Evolutionary conservation across 1,140 invertebrate species (phyloP).

Genomic region (Philaenus spumarius): DNA sequence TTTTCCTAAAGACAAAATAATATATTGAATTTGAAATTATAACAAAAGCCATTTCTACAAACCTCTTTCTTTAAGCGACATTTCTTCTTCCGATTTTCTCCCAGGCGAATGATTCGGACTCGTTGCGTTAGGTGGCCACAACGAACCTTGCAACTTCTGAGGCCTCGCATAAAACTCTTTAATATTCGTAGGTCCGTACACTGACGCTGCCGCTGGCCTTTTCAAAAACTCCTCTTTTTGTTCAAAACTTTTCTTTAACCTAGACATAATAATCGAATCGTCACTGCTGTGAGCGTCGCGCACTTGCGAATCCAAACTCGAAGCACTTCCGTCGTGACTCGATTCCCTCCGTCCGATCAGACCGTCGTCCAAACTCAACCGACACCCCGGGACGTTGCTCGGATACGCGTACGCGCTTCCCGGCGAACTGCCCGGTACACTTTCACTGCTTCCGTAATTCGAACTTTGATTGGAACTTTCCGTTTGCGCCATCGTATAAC

Average conservation of each 20-base stretch:
- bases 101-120: slow-evolving; percentile 28
- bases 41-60: neutral
- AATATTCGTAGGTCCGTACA: slow-evolving; percentile 39
- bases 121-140: slow-evolving; percentile 57
- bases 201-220: slow-evolving; percentile 55
- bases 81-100: slow-evolving; percentile 34
- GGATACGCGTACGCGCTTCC: slow-evolving; percentile 17
- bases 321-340: slow-evolving; percentile 6
- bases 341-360: neutral
- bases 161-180: slow-evolving; percentile 70
- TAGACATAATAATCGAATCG: slow-evolving; percentile 30
- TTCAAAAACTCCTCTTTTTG: slow-evolving; percentile 82
- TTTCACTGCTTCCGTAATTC: slow-evolving; percentile 13
- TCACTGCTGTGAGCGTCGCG: slow-evolving; percentile 22
- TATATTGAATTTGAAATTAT: neutral
- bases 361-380: slow-evolving; percentile 41
- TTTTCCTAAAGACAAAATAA: neutral
- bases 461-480: too few species aligned
- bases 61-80: slow-evolving; percentile 33
- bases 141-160: slow-evolving; percentile 57
- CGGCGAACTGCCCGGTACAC: slow-evolving; percentile 24
- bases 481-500: too few species aligned
- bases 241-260: slow-evolving; percentile 72
- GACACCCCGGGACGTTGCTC: slow-evolving; percentile 34
- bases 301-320: slow-evolving; percentile 4